Evolutionary conservation across 1,140 invertebrate genomes (phyloP), one percentile per base, ranked within the genome.

Genomic region (Drosophila obscura): DNA sequence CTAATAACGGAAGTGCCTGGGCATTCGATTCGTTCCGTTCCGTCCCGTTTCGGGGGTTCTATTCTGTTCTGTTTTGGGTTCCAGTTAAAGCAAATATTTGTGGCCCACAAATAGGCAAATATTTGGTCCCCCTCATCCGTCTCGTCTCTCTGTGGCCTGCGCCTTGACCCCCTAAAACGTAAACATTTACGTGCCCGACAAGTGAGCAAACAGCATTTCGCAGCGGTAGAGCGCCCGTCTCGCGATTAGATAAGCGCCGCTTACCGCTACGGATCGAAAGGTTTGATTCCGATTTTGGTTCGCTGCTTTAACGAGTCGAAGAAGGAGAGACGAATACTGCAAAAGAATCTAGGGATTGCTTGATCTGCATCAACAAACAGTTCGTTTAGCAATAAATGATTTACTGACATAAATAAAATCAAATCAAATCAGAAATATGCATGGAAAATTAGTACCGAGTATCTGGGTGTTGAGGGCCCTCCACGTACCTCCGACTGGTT

Each of bases 1-100:
- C 77, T 73, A 85, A 85, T 79, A 80, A 77, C 84, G 85, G 85
- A 88, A 85, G 82, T 72, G 83, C 28, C 57, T 8, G 28, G 28
- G 26, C 22, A 19, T 57, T 41, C 58, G 64, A 26, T 58, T 56
- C 28, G 64, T 50, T 68, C 1, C 31, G 44, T 61, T 44, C 45
- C 45, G 28, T 24, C 39, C 26, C 35, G 39, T n/a, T 49, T 9
- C 19, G 31, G 35, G 8, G 1, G 9, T 41, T 53, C 56, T 24
- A 24, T 67, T 1, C 31, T 13, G 45, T 61, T 44, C 49, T 41
- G 22, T 26, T 48, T 24, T 41, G 28, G 13, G 5, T 7, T 43
- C 46, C 59, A 52, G 53, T 64, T 63, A 51, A 74, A 56, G 58
- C 64, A 87, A 81, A 84, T 84, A 81, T 84, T 84, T 87, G 73